Evolutionary conservation across 2,888 invertebrate species (phyloP).

Genomic region (Sisyra nigra): DNA sequence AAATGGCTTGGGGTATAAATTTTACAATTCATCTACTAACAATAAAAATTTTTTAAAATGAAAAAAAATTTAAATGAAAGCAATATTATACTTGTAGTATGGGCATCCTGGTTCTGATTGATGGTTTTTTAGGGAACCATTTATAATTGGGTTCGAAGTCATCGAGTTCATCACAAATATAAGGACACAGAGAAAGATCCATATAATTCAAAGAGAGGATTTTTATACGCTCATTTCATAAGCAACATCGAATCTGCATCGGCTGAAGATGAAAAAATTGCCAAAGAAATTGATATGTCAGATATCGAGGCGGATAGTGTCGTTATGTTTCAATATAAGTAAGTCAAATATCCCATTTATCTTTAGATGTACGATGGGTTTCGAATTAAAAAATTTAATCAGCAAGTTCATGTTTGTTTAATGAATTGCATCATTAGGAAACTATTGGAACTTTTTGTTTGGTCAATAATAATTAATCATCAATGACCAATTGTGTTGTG

Average conservation of each 20-base stretch:
- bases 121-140: conserved; percentile 50
- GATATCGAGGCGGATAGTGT: conserved; percentile 64
- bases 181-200: conserved; percentile 67
- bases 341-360: conserved; percentile 18
- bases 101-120: not conserved
- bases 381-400: not conserved
- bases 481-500: no score
- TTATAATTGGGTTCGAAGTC: conserved; percentile 69
- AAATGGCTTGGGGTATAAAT: no score
- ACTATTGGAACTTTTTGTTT: no score
- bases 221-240: conserved; percentile 63
- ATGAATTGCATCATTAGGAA: no score
- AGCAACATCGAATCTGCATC: conserved; percentile 51
- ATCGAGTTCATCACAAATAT: conserved; percentile 67
- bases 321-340: conserved; percentile 71
- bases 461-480: not conserved
- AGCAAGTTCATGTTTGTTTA: no score
- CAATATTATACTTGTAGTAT: no score
- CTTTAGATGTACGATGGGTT: not conserved
- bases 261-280: conserved; percentile 43
- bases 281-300: conserved; percentile 54
- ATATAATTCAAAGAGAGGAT: conserved; percentile 62
- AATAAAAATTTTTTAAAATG: no score
- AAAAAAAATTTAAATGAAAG: no score
- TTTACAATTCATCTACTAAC: no score